These are phyloP conservation scores for Silurus glanis DNA, from an alignment of 2,113 vertebrate genomes.

Conservation along the genomic window DNA sequence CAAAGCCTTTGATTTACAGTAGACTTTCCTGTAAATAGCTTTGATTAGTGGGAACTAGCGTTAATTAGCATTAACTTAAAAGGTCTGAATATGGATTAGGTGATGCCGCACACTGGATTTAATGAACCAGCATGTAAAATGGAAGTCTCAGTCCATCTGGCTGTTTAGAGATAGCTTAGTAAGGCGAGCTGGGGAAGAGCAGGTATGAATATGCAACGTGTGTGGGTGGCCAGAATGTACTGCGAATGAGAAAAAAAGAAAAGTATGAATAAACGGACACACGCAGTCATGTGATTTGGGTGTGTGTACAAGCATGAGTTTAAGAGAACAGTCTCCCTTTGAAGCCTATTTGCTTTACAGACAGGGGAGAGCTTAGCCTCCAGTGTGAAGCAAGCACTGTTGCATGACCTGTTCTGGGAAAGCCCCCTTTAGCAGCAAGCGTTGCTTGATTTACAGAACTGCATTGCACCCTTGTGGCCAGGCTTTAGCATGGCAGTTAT, in stretches of 20 bases:
- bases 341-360: constrained; percentile 50
- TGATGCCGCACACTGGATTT: neutral
- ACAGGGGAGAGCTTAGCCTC: constrained; percentile 7
- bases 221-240: constrained; percentile 28
- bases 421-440: constrained; percentile 33
- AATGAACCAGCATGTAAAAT: neutral
- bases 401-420: constrained; percentile 40
- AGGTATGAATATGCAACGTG: constrained; percentile 32
- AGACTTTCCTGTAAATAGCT: neutral
- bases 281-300: constrained; percentile 16
- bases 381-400: neutral
- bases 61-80: neutral
- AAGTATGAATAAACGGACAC: constrained; percentile 11
- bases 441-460: neutral
- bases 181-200: neutral
- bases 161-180: constrained; percentile 10
- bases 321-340: constrained; percentile 16
- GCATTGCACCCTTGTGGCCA: constrained; percentile 47
- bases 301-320: constrained; percentile 24
- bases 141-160: constrained; percentile 2
- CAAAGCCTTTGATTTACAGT: neutral
- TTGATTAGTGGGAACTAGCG: neutral
- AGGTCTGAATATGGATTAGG: neutral
- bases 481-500: constrained; percentile 2
- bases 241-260: neutral